Conservation (phyloP, 2,888 invertebrate genomes). For the Terebella lapidaria region DNA sequence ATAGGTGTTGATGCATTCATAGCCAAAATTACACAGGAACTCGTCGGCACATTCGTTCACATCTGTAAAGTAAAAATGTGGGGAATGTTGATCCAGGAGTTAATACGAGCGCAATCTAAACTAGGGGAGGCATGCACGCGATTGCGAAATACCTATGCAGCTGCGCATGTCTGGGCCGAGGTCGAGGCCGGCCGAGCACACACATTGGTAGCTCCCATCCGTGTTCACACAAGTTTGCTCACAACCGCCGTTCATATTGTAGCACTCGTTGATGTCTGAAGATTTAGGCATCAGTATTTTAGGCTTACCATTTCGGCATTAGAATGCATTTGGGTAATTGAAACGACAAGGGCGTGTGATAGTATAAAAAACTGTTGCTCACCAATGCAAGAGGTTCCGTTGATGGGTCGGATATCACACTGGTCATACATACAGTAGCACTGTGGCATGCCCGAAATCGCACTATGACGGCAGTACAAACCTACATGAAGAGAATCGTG, state of each 20-base stretch:
- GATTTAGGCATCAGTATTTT: too few species aligned
- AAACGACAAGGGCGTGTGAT: too few species aligned
- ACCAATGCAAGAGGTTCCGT: constrained; percentile 10
- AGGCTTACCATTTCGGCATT: neutral
- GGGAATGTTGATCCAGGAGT: too few species aligned
- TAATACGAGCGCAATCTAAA: too few species aligned
- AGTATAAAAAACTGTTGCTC: too few species aligned
- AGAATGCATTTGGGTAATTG: too few species aligned
- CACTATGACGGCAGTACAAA: constrained; percentile 1
- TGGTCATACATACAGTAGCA: constrained; percentile 11
- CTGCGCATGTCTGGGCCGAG: neutral
- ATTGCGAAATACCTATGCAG: neutral
- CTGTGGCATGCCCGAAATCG: neutral
- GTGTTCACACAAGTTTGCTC: neutral
- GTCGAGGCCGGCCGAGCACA: neutral
- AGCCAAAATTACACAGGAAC: neutral
- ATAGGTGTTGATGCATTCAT: neutral
- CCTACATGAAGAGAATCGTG: neutral
- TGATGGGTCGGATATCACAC: constrained; percentile 7
- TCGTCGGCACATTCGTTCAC: neutral
- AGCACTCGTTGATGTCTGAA: constrained; percentile 1
- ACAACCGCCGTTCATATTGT: neutral
- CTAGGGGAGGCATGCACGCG: neutral
- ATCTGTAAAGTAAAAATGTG: constrained; percentile 1
- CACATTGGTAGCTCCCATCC: neutral